Base-by-base conservation (phyloP, 2,888 invertebrate genomes). In the Erebia palarica region DNA sequence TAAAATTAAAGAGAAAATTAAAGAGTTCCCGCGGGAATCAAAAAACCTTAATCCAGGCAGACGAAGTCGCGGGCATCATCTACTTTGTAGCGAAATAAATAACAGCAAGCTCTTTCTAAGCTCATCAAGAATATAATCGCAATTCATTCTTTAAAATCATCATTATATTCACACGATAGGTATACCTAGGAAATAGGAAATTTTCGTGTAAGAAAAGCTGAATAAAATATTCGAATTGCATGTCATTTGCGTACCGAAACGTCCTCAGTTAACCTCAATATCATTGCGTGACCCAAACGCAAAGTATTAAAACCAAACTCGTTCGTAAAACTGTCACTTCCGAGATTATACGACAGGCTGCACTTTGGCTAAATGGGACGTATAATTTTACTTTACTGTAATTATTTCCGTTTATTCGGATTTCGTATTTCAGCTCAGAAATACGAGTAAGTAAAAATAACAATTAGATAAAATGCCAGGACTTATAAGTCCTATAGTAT, bases 311-410 rank as follows among this genome's bases (percentile, higher is more conserved):
- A 49, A 59, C 42, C 67, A 59, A 67, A 67, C 67, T 59, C 9
- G 67, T 67, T 59, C 67, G 67, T 67, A 67, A 67, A 67, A 27
- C 47, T 67, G 67, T 67, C 67, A 47, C 67, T 67, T 67, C 59
- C 59, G 59, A 67, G 59, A 67, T 67, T 49, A 67, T 59, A 58
- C 66, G 66, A 59, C 67, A 49, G 14, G 18, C 16, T 59, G 59
- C 59, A 49, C 44, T 67, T 59, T 59, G 59, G 27, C 42, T 66
- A 59, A 67, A 67, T 67, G 66, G 58, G n/a, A n/a, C 18, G 4
- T 58, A 13, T 13, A n/a, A 18, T 66, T 59, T 57, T 58, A 57
- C 58, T n/a, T n/a, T n/a, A n/a, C n/a, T n/a, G n/a, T n/a, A n/a
- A n/a, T 49, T 47, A 59, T 58, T 47, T 49, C 14, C 42, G 9